These are phyloP conservation scores for Melanophora roralis DNA, from an alignment of 2,888 invertebrate species.

Conservation along the genomic window DNA sequence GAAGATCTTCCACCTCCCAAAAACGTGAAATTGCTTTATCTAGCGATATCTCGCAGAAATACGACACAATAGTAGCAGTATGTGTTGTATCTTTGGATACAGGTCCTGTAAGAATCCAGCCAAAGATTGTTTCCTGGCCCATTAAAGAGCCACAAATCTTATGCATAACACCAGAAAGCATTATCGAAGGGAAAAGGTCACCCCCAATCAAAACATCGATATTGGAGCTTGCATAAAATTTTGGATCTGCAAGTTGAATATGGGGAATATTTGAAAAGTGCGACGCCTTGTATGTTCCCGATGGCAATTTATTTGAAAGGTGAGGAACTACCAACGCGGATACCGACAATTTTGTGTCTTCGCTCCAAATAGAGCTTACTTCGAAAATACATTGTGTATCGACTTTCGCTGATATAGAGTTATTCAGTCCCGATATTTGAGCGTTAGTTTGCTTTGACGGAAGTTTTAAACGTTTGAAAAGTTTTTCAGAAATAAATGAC, in stretches of 20 bases:
- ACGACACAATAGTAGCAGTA: background rate
- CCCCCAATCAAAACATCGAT: background rate
- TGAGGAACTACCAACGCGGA: conserved; percentile 21
- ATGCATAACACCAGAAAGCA: background rate
- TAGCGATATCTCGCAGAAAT: conserved; percentile 6
- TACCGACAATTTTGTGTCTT: background rate
- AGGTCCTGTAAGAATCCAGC: conserved; percentile 13
- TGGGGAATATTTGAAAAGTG: background rate
- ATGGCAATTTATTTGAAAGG: conserved; percentile 34
- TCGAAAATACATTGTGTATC: background rate
- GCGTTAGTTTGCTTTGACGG: conserved; percentile 17
- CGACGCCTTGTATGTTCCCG: too few species aligned
- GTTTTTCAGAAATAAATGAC: conserved; percentile 29
- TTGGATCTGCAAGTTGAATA: background rate
- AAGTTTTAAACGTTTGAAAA: background rate
- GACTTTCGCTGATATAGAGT: background rate
- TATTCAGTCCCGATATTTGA: conserved; percentile 18
- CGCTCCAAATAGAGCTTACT: background rate
- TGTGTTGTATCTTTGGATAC: background rate
- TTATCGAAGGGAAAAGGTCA: background rate
- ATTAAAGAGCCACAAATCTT: conserved; percentile 2
- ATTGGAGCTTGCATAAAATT: background rate
- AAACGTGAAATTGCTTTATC: conserved; percentile 44
- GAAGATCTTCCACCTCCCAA: conserved; percentile 1
- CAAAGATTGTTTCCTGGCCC: conserved; percentile 21